These are phyloP conservation scores for Hipposideros larvatus DNA, from an alignment of 2,797 vertebrate species.

Conservation along the genomic window DNA sequence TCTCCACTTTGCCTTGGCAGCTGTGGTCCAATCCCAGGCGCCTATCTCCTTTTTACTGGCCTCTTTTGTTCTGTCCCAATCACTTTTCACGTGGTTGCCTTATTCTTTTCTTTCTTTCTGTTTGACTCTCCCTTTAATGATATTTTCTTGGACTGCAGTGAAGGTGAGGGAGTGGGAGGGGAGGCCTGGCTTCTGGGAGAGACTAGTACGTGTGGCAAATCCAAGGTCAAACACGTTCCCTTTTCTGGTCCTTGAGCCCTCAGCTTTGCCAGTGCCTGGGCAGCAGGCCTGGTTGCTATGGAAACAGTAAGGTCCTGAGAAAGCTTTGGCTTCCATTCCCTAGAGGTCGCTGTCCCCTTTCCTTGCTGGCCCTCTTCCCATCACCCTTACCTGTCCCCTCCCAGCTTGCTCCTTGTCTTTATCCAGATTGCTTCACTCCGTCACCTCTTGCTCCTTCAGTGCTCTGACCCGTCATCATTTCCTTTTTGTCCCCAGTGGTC, in stretches of 20 bases:
- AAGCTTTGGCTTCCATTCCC: slow-evolving; percentile 67
- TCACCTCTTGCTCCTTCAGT: background rate
- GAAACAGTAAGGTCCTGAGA: slow-evolving; percentile 66
- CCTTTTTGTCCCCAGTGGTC: background rate
- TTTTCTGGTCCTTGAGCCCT: slow-evolving; percentile 66
- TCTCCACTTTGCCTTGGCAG: slow-evolving; percentile 22
- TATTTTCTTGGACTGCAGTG: slow-evolving; percentile 68
- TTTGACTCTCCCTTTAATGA: slow-evolving; percentile 43
- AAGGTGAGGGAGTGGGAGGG: slow-evolving; percentile 63
- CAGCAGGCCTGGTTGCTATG: slow-evolving; percentile 79
- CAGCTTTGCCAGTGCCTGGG: slow-evolving; percentile 60
- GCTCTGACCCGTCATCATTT: background rate
- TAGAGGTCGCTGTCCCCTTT: slow-evolving; percentile 66
- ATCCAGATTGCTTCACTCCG: background rate
- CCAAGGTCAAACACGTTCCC: slow-evolving; percentile 71
- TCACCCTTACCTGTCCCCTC: background rate
- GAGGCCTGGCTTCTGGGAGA: slow-evolving; percentile 63
- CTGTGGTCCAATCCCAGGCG: background rate
- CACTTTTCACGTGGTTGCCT: slow-evolving; percentile 59
- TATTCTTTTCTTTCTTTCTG: slow-evolving; percentile 52
- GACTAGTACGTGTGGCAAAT: background rate
- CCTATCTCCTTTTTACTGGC: slow-evolving; percentile 31
- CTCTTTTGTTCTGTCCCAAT: slow-evolving; percentile 71
- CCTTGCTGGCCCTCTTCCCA: slow-evolving; percentile 3
- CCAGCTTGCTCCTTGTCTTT: background rate